Evolutionary conservation across 2,797 vertebrate species (phyloP).

Genomic region (Crenuchus spilurus): DNA sequence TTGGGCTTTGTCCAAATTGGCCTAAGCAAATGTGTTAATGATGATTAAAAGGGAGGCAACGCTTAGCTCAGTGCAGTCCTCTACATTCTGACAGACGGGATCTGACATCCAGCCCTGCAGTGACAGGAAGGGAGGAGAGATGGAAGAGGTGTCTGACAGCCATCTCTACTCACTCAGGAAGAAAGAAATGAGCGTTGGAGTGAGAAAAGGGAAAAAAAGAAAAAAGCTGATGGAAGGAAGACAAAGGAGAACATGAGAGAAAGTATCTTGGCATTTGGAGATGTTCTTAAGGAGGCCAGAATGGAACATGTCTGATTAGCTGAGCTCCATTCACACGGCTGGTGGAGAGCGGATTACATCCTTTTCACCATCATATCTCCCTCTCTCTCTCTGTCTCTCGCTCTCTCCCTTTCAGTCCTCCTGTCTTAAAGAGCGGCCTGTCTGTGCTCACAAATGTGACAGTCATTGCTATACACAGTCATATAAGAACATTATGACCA

Average conservation of each 20-base stretch:
- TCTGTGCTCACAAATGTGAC: background rate
- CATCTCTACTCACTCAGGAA: constrained; percentile 64
- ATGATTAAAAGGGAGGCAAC: constrained; percentile 22
- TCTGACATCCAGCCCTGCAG: constrained; percentile 65
- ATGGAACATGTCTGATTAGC: constrained; percentile 63
- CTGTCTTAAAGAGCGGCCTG: background rate
- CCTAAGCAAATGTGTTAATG: constrained; percentile 26
- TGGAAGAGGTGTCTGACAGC: constrained; percentile 55
- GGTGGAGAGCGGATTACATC: constrained; percentile 41
- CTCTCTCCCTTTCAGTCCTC: background rate
- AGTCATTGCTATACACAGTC: no score
- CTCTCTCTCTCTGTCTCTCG: constrained; percentile 38
- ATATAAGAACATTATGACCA: no score
- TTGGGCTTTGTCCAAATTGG: constrained; percentile 14
- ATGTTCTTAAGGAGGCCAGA: constrained; percentile 72
- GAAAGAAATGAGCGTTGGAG: constrained; percentile 54
- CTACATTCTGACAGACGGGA: constrained; percentile 51
- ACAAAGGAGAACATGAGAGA: constrained; percentile 26
- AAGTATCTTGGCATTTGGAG: constrained; percentile 55
- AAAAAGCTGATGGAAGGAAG: constrained; percentile 53
- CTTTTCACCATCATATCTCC: constrained; percentile 1
- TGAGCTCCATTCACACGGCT: constrained; percentile 32
- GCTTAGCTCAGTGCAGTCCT: constrained; percentile 4
- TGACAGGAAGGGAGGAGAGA: constrained; percentile 60
- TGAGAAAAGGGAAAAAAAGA: no score